Evolutionary conservation across 2,797 vertebrate genomes (phyloP).

Genomic region (Syndactyla subalaris): DNA sequence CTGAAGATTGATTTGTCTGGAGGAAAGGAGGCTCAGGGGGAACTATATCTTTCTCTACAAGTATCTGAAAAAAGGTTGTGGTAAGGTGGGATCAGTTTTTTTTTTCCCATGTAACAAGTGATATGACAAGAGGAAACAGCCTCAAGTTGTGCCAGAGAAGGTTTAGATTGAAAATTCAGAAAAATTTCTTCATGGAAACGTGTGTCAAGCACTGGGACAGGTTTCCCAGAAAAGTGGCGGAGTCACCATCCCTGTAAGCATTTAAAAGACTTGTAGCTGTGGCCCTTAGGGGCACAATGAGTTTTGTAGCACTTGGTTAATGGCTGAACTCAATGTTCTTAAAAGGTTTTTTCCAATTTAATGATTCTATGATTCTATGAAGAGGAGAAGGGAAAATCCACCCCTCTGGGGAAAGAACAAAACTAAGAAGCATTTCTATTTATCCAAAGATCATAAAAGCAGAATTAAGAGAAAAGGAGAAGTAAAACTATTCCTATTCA

Average conservation of each 20-base stretch:
- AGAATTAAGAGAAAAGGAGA: background rate
- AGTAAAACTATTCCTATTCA: background rate
- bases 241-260: background rate
- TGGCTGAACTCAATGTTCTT: background rate
- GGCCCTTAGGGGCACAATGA: background rate
- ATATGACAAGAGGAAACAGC: background rate
- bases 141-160: background rate
- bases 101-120: background rate
- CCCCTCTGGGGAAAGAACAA: background rate
- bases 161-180: background rate
- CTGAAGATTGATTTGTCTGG: background rate
- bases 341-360: background rate
- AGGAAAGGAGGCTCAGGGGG: fast-evolving
- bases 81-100: background rate
- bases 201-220: background rate
- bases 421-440: background rate
- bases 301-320: background rate
- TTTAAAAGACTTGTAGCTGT: background rate
- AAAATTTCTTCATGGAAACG: background rate
- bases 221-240: background rate
- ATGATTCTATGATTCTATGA: background rate
- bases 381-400: background rate
- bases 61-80: background rate
- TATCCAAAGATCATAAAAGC: background rate
- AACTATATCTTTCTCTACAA: background rate